These are phyloP conservation scores for Montipora efflorescens DNA, from an alignment of 64 coral and sea anemone species.

Conservation along the genomic window DNA sequence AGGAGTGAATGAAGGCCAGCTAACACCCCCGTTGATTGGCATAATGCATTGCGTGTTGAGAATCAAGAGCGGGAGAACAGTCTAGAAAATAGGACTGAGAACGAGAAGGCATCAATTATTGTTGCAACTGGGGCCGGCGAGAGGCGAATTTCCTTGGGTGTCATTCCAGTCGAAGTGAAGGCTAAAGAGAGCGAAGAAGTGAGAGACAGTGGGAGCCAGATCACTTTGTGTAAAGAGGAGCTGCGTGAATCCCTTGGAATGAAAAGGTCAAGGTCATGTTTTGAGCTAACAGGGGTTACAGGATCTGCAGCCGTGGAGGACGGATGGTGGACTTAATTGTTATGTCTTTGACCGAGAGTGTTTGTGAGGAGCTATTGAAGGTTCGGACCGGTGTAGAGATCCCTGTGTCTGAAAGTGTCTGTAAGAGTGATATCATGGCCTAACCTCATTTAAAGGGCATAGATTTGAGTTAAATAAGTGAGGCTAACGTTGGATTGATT, in stretches of 20 bases:
- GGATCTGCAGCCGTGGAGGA: neutral
- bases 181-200: neutral
- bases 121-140: slow-evolving; percentile 3
- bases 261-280: neutral
- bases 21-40: no score
- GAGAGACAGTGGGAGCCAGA: slow-evolving; percentile 53
- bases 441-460: slow-evolving; percentile 33
- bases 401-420: neutral
- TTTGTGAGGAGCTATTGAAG: neutral
- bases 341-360: neutral
- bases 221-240: slow-evolving; percentile 63
- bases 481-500: neutral
- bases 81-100: neutral
- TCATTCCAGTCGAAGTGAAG: slow-evolving; percentile 51
- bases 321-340: neutral
- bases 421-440: neutral
- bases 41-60: neutral
- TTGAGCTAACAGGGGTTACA: slow-evolving; percentile 16
- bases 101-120: slow-evolving; percentile 27
- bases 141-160: no score
- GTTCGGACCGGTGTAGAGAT: slow-evolving; percentile 34
- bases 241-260: neutral
- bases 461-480: neutral
- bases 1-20: neutral
- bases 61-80: neutral